Evolutionary conservation across 1,140 invertebrate species (phyloP).

Genomic region (Ganaspis sp.): DNA sequence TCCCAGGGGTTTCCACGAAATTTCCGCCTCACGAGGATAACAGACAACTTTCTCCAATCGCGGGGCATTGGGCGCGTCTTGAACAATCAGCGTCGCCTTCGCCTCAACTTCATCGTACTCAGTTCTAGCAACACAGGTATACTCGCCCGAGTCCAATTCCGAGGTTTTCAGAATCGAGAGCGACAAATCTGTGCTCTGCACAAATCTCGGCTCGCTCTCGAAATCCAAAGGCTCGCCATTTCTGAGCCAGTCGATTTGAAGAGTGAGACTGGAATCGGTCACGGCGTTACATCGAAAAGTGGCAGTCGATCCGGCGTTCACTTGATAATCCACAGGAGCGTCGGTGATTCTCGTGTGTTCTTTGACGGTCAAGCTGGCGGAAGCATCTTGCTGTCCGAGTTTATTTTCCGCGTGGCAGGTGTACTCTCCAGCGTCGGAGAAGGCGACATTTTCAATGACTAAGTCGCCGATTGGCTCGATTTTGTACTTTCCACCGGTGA

Average conservation of each 20-base stretch:
- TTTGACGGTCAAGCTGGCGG: constrained; percentile 88
- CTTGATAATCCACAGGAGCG: constrained; percentile 92
- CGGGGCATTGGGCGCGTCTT: constrained; percentile 96
- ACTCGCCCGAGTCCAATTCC: constrained; percentile 95
- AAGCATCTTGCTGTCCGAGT: constrained; percentile 87
- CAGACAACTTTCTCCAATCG: constrained; percentile 82
- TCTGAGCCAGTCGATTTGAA: constrained; percentile 92
- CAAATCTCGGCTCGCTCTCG: constrained; percentile 88
- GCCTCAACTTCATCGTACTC: constrained; percentile 90
- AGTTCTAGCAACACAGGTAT: constrained; percentile 96
- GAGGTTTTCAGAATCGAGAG: constrained; percentile 95
- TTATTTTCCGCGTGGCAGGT: constrained; percentile 95
- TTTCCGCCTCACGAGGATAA: constrained; percentile 82
- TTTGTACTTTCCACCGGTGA: constrained; percentile 90
- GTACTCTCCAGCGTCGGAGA: constrained; percentile 92
- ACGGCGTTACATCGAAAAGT: constrained; percentile 96
- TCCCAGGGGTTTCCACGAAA: constrained; percentile 91
- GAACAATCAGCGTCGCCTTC: constrained; percentile 92
- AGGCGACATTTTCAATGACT: constrained; percentile 88
- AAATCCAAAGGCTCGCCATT: constrained; percentile 92
- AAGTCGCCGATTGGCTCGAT: constrained; percentile 88
- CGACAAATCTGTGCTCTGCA: constrained; percentile 91
- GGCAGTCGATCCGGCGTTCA: constrained; percentile 90
- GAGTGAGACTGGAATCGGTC: constrained; percentile 85
- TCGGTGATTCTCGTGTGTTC: constrained; percentile 90